Evolutionary conservation across 1,140 invertebrate species (phyloP), one percentile per base, ranked within the genome.

Genomic region (Phymastichus coffea): DNA sequence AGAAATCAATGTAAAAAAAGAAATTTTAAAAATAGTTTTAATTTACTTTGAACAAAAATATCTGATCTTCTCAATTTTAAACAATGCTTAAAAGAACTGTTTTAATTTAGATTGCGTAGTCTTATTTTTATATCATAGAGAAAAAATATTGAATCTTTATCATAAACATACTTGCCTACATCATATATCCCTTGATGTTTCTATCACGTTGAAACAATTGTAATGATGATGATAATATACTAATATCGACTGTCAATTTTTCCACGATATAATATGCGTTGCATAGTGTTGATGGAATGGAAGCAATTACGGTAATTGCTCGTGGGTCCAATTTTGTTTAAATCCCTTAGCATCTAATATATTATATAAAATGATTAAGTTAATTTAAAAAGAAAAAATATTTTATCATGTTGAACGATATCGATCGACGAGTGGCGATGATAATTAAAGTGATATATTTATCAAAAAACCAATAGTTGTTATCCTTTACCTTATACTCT

Each of bases 371-470:
- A 33, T 33, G 6, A 33, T 33, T 33, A 33, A 7, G 6, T 6
- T 33, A 33, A 7, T 12, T 33, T 33, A 7, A 33, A 33, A 33
- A 33, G n/a, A n/a, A 54, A 47, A 20, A 30, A 4, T 38, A 37
- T 60, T 46, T 40, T 47, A 60, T 41, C 14, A 47, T 20, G 40
- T 54, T 54, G 43, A 60, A 19, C 20, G 14, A 38, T 47, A 41
- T 55, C 17, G 14, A 55, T 43, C 10, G 23, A 59, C 26, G 43
- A 4, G n/a, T 20, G 43, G 7, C 12, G 23, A 38, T 17, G 22
- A 47, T 9, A 46, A 46, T 59, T 46, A 59, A 53, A 59, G 23
- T 37, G 22, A 59, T 59, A 43, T 53, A 59, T 53, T 53, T 53
- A 59, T 53, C 22, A 40, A 40, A 30, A 30, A 30, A 6, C 6